These are phyloP conservation scores for Chaetophractus vellerosus DNA, from an alignment of 2,797 vertebrate species.

Conservation along the genomic window DNA sequence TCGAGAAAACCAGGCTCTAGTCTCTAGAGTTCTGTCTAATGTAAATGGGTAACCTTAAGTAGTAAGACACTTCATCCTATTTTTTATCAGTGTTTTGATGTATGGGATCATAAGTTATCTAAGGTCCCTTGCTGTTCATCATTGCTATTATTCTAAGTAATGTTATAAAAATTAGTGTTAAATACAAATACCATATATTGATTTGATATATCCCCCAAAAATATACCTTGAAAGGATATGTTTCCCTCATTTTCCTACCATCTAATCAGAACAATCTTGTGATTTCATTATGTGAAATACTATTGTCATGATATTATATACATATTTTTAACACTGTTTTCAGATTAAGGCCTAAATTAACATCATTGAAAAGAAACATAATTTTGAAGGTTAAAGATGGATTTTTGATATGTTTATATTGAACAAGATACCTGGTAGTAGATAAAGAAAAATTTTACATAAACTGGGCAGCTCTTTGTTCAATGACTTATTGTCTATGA, in stretches of 20 bases:
- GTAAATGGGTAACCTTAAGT: not conserved
- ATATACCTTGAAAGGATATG: not conserved
- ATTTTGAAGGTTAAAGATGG: not conserved
- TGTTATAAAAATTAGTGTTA: conserved; percentile 40
- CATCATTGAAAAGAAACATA: conserved; percentile 19
- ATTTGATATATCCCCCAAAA: not conserved
- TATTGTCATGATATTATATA: conserved; percentile 49
- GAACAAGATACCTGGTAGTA: not conserved
- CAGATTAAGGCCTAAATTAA: conserved; percentile 4
- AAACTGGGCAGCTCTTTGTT: not conserved
- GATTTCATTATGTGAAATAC: not conserved
- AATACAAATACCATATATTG: not conserved
- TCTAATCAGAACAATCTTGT: not conserved
- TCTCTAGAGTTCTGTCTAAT: not conserved
- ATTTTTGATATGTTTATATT: conserved; percentile 42
- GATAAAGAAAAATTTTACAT: conserved; percentile 45
- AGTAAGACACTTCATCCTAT: not conserved
- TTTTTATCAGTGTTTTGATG: not conserved
- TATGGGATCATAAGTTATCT: not conserved
- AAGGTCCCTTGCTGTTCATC: not conserved
- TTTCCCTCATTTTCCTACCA: not conserved
- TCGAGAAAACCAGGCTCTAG: not conserved
- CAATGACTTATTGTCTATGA: not conserved
- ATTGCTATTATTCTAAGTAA: not conserved
- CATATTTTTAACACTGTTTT: conserved; percentile 17